Percentiles rank a stretch among this genome's conserved stretches.
phyloP scores from a whole-genome alignment of 2,113 vertebrate species.

The cat (Felis catus) region DNA sequence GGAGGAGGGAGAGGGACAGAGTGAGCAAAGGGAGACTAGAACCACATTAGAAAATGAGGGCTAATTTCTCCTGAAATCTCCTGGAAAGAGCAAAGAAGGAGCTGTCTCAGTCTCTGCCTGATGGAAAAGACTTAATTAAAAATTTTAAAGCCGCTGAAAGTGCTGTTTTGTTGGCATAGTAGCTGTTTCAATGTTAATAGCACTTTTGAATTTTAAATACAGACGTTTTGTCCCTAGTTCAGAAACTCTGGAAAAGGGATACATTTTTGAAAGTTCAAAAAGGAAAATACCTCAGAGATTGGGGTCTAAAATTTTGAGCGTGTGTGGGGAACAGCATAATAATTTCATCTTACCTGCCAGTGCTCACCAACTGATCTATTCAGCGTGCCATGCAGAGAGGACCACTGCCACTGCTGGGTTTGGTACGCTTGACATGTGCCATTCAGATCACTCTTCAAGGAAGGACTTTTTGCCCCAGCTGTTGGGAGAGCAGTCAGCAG shows the following conservation, averaged over 20 bases:
- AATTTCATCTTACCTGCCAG: not conserved
- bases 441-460: not conserved
- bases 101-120: not conserved
- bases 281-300: not conserved
- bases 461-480: not conserved
- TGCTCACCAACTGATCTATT: not conserved
- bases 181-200: not conserved
- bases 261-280: constrained; percentile 8
- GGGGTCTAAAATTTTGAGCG: not conserved
- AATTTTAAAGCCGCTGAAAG: constrained; percentile 39
- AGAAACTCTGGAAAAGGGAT: not conserved
- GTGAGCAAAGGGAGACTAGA: not conserved
- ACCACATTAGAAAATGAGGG: not conserved
- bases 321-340: not conserved
- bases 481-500: not conserved
- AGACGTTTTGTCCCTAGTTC: not conserved
- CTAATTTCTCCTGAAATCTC: not conserved
- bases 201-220: constrained; percentile 45
- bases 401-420: fast-evolving
- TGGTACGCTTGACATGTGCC: not conserved
- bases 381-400: not conserved
- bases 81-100: not conserved
- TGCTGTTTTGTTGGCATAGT: not conserved
- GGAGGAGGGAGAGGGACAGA: not conserved
- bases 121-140: constrained; percentile 50